These are phyloP conservation scores for Osedax fenrisi DNA, from an alignment of 2,888 invertebrate species.

Conservation along the genomic window DNA sequence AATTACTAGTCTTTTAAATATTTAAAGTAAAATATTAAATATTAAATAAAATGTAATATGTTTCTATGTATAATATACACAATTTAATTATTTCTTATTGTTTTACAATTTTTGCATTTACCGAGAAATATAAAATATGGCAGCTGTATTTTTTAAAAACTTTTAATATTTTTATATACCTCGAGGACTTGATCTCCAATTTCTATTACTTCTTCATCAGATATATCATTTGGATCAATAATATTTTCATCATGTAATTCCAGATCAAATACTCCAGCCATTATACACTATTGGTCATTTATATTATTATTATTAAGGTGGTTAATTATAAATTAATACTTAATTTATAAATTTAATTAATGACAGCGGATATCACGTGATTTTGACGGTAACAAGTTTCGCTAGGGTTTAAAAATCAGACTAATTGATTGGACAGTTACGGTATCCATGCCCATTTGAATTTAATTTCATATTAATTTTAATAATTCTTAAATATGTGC, in stretches of 20 bases:
- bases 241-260: slow-evolving; percentile 60
- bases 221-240: slow-evolving; percentile 36
- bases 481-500: no score
- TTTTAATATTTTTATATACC: slow-evolving; percentile 56
- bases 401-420: not conserved
- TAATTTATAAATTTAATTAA: not conserved
- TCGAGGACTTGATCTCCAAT: slow-evolving; percentile 52
- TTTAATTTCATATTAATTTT: no score
- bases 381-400: not conserved
- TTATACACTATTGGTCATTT: slow-evolving; percentile 34
- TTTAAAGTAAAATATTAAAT: no score
- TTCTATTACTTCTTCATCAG: slow-evolving; percentile 74
- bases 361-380: not conserved
- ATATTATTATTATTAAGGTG: not conserved
- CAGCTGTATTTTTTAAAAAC: no score
- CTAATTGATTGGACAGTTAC: no score
- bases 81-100: no score
- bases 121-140: no score
- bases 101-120: no score
- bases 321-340: not conserved
- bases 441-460: no score
- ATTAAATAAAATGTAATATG: no score
- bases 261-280: slow-evolving; percentile 75
- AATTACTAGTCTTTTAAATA: no score
- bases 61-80: no score